These are phyloP conservation scores for Xanthorhoe spadicearia DNA, from an alignment of 2,888 invertebrate species.

Conservation along the genomic window DNA sequence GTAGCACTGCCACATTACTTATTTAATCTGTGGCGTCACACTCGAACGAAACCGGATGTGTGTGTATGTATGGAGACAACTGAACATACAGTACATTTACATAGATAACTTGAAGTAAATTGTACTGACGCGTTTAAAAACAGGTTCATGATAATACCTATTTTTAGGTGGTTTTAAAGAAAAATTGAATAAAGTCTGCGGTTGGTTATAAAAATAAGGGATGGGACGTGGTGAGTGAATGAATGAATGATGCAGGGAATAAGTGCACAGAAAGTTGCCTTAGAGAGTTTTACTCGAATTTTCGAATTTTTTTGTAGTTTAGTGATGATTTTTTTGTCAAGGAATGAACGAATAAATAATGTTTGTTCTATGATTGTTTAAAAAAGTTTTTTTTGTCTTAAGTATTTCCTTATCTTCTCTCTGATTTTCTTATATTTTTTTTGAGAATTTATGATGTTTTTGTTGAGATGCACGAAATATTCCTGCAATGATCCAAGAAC, in stretches of 20 bases:
- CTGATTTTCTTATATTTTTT: no score
- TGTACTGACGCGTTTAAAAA: constrained; percentile 17
- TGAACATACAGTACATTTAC: constrained; percentile 36
- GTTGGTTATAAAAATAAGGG: neutral
- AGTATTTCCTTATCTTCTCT: no score
- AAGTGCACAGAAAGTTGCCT: no score
- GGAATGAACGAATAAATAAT: no score
- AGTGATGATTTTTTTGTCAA: no score
- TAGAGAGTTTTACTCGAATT: no score
- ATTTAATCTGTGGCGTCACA: constrained; percentile 35
- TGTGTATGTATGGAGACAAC: constrained; percentile 31
- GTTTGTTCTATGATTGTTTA: no score
- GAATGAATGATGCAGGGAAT: neutral
- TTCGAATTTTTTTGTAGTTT: no score
- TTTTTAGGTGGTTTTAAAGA: neutral
- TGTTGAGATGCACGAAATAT: no score
- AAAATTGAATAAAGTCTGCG: neutral
- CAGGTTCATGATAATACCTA: constrained; percentile 18
- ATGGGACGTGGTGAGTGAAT: neutral
- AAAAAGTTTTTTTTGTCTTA: no score
- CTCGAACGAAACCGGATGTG: constrained; percentile 35
- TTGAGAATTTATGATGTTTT: no score
- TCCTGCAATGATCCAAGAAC: no score
- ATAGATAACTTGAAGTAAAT: constrained; percentile 35
- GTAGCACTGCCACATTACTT: constrained; percentile 9